Evolutionary conservation across 2,797 vertebrate genomes (phyloP).

Genomic region (Rhinogobio ventralis): DNA sequence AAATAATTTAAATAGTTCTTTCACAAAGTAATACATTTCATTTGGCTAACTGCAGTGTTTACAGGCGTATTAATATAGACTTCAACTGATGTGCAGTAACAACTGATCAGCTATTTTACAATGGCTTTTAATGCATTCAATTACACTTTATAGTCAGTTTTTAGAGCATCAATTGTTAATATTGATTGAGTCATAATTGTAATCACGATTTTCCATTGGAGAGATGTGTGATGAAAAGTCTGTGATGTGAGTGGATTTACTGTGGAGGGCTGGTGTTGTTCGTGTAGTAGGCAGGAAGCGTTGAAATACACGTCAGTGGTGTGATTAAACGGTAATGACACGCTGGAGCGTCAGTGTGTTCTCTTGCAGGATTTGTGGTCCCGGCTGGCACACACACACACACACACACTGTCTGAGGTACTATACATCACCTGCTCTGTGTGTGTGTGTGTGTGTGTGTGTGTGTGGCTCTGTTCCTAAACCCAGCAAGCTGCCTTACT

Average conservation of each 20-base stretch:
- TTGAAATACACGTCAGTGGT: conserved; percentile 72
- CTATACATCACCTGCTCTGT: conserved; percentile 72
- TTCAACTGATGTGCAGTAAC: not conserved
- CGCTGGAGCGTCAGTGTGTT: conserved; percentile 75
- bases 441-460: conserved; percentile 24
- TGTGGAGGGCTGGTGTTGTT: conserved; percentile 68
- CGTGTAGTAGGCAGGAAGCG: conserved; percentile 70
- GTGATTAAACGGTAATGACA: conserved; percentile 80
- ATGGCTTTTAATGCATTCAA: not conserved
- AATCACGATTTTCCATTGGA: not conserved
- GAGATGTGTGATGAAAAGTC: conserved; percentile 20
- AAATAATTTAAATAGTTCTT: not conserved
- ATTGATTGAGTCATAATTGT: not conserved
- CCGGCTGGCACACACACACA: conserved; percentile 54
- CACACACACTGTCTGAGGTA: conserved; percentile 64
- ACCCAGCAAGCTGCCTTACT: not conserved
- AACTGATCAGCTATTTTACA: not conserved
- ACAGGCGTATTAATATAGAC: not conserved
- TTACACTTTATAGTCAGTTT: not conserved
- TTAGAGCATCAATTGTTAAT: not conserved
- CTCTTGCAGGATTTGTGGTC: conserved; percentile 76
- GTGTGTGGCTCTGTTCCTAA: conserved; percentile 1
- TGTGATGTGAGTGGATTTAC: conserved; percentile 69
- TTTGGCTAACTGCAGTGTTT: not conserved
- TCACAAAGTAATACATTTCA: not conserved